These are phyloP conservation scores for Phalacrocorax pelagicus DNA, from an alignment of 2,113 vertebrate species.

Conservation along the genomic window DNA sequence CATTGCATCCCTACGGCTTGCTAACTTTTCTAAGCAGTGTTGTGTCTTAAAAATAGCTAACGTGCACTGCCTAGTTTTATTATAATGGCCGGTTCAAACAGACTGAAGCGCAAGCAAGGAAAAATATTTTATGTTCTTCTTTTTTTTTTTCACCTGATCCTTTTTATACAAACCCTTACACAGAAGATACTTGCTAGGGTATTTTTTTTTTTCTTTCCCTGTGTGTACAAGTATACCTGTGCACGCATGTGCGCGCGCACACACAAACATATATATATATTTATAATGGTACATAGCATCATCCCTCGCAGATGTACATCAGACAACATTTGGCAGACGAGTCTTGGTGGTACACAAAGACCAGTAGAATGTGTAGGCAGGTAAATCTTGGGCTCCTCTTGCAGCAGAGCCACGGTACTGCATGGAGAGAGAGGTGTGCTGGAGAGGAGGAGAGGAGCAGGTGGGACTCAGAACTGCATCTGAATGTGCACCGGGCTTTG, in stretches of 20 bases:
- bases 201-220: background rate
- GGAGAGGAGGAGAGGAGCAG: background rate
- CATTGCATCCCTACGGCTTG: background rate
- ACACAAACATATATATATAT: accelerated
- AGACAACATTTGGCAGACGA: background rate
- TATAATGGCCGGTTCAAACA: background rate
- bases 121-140: background rate
- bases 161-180: background rate
- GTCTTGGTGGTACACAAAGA: background rate
- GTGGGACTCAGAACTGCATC: background rate
- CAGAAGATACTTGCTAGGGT: background rate
- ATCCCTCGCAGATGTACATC: accelerated
- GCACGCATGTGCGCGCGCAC: accelerated
- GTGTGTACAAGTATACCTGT: too few relatives aligned
- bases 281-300: background rate
- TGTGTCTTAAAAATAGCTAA: background rate
- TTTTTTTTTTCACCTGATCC: background rate
- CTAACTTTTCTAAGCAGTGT: background rate
- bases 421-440: background rate
- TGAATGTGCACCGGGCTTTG: accelerated
- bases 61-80: background rate
- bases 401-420: background rate
- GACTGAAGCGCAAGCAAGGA: accelerated
- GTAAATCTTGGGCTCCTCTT: background rate
- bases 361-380: background rate